These are phyloP conservation scores for Rhynchonema sp. DNA, from an alignment of 2,888 invertebrate genomes.

Conservation along the genomic window DNA sequence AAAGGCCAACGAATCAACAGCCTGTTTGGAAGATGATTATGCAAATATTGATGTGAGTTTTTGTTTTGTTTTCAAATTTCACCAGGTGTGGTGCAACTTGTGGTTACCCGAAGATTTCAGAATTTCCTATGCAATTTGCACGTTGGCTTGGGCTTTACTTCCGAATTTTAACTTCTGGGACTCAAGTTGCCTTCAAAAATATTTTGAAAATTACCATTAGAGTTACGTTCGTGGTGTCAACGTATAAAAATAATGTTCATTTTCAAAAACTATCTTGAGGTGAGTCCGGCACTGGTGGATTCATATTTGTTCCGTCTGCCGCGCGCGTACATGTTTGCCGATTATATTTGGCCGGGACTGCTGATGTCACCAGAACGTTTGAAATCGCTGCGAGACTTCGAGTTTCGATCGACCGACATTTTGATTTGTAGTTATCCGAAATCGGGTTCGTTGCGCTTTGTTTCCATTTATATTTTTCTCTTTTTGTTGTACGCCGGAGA, in stretches of 20 bases:
- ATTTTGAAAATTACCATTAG: background rate
- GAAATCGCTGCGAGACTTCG: slow-evolving; percentile 38
- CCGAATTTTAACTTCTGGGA: too few relatives aligned
- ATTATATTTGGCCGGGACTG: slow-evolving; percentile 22
- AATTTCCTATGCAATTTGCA: too few relatives aligned
- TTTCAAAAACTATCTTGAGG: background rate
- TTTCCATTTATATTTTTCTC: too few relatives aligned
- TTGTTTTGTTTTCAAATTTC: background rate
- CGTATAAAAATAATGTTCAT: too few relatives aligned
- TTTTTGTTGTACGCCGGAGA: too few relatives aligned
- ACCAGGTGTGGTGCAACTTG: too few relatives aligned
- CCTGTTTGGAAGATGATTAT: background rate
- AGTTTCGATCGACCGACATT: slow-evolving; percentile 48
- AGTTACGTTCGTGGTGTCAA: background rate
- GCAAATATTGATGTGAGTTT: background rate
- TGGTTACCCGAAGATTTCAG: too few relatives aligned
- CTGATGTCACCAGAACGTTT: slow-evolving; percentile 21
- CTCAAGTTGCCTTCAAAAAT: too few relatives aligned
- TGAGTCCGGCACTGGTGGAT: background rate
- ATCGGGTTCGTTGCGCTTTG: too few relatives aligned
- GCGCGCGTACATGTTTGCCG: slow-evolving; percentile 12
- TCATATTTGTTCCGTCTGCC: slow-evolving; percentile 14
- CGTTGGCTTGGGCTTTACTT: too few relatives aligned
- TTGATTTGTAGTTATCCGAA: slow-evolving; percentile 73
- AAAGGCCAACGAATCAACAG: too few relatives aligned